Evolutionary conservation across 2,797 vertebrate genomes (phyloP).

Genomic region (Coregonus sp.): DNA sequence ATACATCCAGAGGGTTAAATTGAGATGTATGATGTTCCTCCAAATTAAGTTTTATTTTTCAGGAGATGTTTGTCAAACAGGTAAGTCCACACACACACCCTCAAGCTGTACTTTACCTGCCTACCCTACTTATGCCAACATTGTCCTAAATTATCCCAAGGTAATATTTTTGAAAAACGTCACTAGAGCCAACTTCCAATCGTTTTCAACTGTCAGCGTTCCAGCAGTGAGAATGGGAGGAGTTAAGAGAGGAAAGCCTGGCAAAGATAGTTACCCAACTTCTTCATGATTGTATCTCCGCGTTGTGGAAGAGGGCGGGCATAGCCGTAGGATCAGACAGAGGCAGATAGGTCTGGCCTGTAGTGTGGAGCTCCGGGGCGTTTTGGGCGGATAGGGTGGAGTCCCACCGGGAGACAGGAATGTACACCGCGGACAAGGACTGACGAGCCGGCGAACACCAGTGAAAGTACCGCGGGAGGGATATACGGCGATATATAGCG

Average conservation of each 20-base stretch:
- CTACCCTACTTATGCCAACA: no score
- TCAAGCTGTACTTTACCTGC: no score
- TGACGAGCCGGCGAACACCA: not conserved
- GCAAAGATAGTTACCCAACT: not conserved
- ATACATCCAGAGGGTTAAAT: no score
- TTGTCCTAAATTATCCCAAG: no score
- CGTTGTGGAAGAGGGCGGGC: constrained; percentile 24
- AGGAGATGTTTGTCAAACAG: no score
- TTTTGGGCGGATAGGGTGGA: not conserved
- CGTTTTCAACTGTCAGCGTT: not conserved
- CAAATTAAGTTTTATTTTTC: no score
- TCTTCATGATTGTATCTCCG: constrained; percentile 53
- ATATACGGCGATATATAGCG: not conserved
- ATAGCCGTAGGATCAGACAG: constrained; percentile 9
- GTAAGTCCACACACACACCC: no score
- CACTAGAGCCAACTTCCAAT: not conserved
- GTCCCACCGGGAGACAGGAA: not conserved
- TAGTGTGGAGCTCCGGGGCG: constrained; percentile 12
- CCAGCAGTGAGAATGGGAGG: constrained; percentile 55
- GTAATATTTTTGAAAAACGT: constrained; percentile 3
- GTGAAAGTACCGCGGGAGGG: not conserved
- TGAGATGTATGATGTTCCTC: no score
- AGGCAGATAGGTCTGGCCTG: constrained; percentile 39
- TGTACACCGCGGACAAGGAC: not conserved
- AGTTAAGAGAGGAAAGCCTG: constrained; percentile 50